Percentiles rank a stretch among this genome's conserved stretches.
Evolutionary conservation across 2,888 invertebrate species (phyloP).

Genomic region (Pterobdella sp.): DNA sequence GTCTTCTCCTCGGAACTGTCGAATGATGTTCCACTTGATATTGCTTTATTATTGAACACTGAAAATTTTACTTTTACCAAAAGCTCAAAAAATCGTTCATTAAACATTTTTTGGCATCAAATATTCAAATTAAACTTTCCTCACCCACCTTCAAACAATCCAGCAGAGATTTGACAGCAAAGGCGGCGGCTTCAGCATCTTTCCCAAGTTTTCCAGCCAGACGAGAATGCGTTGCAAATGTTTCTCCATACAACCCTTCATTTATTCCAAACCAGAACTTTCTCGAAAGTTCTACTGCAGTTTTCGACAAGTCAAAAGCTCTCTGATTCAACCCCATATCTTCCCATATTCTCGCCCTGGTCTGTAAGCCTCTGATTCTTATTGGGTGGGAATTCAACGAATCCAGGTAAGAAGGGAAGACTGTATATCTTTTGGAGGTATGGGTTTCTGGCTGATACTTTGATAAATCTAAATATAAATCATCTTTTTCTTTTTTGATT

Average conservation of each 20-base stretch:
- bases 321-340: slow-evolving; percentile 7
- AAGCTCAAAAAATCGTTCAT: no score
- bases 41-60: no score
- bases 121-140: not conserved
- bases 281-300: not conserved
- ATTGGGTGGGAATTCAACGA: not conserved
- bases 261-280: not conserved
- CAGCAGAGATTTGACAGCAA: slow-evolving; percentile 1
- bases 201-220: not conserved
- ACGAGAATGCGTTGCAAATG: not conserved
- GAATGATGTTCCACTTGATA: no score
- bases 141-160: slow-evolving; percentile 4
- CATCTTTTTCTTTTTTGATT: not conserved
- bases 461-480: no score
- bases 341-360: slow-evolving; percentile 7
- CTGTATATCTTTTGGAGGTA: no score
- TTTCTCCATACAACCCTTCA: not conserved
- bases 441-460: no score
- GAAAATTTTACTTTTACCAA: no score
- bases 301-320: not conserved
- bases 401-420: not conserved
- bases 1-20: slow-evolving; percentile 16
- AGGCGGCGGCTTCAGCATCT: not conserved
- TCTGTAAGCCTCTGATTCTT: slow-evolving; percentile 3
- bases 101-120: no score